Conservation (phyloP, 2,888 invertebrate genomes). For the Zygothrica quintamaculata region DNA sequence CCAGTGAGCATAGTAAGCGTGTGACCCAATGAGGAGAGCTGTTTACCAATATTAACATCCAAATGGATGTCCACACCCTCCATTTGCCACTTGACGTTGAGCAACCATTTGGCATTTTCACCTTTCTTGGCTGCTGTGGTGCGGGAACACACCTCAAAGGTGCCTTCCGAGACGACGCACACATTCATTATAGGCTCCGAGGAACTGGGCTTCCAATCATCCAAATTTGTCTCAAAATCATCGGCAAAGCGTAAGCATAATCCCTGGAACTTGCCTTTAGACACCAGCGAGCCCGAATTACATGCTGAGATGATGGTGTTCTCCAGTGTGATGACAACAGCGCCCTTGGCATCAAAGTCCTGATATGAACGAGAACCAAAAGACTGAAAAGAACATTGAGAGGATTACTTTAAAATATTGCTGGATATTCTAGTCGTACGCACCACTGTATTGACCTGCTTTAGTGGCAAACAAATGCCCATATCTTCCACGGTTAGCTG, state of each 20-base stretch:
- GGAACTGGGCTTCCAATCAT: conserved; percentile 98
- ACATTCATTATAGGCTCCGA: conserved; percentile 93
- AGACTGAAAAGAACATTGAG: conserved; percentile 81
- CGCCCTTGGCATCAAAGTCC: conserved; percentile 93
- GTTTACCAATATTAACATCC: conserved; percentile 98
- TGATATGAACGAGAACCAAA: conserved; percentile 88
- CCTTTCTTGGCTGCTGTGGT: conserved; percentile 93
- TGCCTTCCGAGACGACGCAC: conserved; percentile 99
- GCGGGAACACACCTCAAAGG: conserved; percentile 94
- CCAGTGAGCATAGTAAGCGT: conserved; percentile 98
- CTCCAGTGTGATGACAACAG: conserved; percentile 97
- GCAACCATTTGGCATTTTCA: conserved; percentile 98
- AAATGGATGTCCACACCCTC: conserved; percentile 98
- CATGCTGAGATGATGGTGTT: conserved; percentile 97
- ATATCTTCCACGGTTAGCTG: conserved; percentile 98
- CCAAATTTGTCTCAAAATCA: conserved; percentile 97
- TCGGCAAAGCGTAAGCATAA: conserved; percentile 97
- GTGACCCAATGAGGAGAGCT: conserved; percentile 96
- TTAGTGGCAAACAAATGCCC: conserved; percentile 96
- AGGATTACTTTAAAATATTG: not conserved
- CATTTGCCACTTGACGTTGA: conserved; percentile 99
- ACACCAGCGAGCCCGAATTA: conserved; percentile 97
- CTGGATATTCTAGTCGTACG: conserved; percentile 1
- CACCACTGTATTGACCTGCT: conserved; percentile 89
- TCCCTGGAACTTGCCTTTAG: conserved; percentile 95